These are phyloP conservation scores for Agapornis roseicollis DNA, from an alignment of 2,113 vertebrate genomes.

Conservation along the genomic window DNA sequence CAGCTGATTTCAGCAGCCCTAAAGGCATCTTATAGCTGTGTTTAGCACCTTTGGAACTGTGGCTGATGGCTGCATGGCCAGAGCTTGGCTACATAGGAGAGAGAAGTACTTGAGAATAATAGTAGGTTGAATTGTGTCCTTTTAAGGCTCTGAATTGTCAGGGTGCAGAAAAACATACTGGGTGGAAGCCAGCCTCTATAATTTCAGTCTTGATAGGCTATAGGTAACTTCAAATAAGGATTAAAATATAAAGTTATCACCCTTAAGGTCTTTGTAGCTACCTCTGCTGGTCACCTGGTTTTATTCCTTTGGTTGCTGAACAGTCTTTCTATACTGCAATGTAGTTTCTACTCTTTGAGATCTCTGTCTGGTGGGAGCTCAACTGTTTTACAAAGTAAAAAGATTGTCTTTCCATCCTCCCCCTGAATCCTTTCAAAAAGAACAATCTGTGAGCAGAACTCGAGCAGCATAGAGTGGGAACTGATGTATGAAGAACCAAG, in stretches of 20 bases:
- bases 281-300: not conserved
- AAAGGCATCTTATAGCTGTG: not conserved
- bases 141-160: not conserved
- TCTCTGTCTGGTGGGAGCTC: not conserved
- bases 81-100: not conserved
- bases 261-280: not conserved
- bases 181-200: not conserved
- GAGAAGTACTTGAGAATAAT: not conserved
- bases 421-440: not conserved
- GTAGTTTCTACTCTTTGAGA: not conserved
- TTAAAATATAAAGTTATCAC: not conserved
- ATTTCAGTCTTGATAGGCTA: not conserved
- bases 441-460: not conserved
- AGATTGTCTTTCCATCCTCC: not conserved
- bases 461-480: not conserved
- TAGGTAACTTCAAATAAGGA: not conserved
- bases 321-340: not conserved
- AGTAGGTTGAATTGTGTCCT: not conserved
- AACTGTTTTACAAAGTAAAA: not conserved
- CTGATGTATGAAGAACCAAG: not conserved
- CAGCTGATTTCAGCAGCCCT: not conserved
- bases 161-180: not conserved
- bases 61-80: not conserved
- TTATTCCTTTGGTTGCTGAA: not conserved
- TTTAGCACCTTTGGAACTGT: not conserved